Percentiles rank a stretch among this genome's conserved stretches.
phyloP scores from a whole-genome alignment of 2,113 vertebrate species.

The Anolis sagrei region DNA sequence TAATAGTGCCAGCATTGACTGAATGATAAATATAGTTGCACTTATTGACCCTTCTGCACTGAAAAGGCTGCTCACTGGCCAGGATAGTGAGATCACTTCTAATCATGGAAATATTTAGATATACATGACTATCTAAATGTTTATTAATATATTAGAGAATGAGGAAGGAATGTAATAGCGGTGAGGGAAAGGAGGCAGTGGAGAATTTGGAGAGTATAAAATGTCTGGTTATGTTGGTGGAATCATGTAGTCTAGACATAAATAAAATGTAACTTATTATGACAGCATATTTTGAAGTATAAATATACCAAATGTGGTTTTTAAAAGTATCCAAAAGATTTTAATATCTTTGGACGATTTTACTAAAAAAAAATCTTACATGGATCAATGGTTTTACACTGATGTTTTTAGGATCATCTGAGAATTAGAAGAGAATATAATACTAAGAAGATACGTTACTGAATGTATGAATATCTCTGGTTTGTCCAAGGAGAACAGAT shows the following conservation, averaged over 20 bases:
- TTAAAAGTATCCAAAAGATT: slow-evolving; percentile 33
- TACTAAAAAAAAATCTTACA: slow-evolving; percentile 6
- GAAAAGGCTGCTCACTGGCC: neutral
- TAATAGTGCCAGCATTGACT: neutral
- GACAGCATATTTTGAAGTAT: slow-evolving; percentile 40
- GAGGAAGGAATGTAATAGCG: slow-evolving; percentile 26
- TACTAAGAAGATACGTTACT: slow-evolving; percentile 21
- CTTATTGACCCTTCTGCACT: slow-evolving; percentile 12
- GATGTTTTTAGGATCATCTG: neutral
- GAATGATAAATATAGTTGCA: neutral
- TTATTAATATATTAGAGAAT: slow-evolving; percentile 31
- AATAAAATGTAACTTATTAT: slow-evolving; percentile 43
- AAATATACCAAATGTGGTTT: slow-evolving; percentile 15
- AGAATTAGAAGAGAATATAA: neutral
- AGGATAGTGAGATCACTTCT: slow-evolving; percentile 49
- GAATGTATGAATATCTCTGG: neutral
- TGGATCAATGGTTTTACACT: neutral
- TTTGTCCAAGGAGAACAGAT: neutral
- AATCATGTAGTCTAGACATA: slow-evolving; percentile 55
- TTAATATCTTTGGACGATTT: slow-evolving; percentile 23
- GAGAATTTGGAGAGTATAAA: slow-evolving; percentile 34
- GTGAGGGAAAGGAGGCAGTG: neutral
- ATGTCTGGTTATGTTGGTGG: slow-evolving; percentile 55
- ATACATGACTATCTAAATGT: slow-evolving; percentile 28
- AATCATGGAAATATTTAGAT: slow-evolving; percentile 49